Evolutionary conservation across 23 tunicate species (phyloP), one percentile per base, ranked within the genome.

Genomic region (Ascidia mentula): DNA sequence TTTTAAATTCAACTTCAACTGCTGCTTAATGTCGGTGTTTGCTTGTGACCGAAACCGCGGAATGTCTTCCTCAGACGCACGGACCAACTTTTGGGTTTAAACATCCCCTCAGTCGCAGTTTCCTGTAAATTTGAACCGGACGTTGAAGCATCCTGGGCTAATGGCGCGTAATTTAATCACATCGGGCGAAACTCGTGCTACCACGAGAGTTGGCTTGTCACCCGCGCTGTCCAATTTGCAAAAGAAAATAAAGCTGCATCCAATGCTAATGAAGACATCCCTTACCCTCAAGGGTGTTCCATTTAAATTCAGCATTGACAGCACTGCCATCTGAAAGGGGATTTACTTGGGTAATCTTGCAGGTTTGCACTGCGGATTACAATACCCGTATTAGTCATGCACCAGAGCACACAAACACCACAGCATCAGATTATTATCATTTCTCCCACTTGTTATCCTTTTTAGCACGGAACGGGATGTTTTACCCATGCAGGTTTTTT

Each of bases 141-240:
- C 7, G 22, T 9, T 20, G 65, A 53, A 53, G 13, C 12, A 28
- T 3, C 1, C 1, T 28, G 28, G 24, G 65, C 7, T 53, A 53
- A 53, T 53, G 65, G 65, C 65, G 24, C 13, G 7, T 53, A 53
- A 53, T 53, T 53, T 3, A 53, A 53, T 53, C 65, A 20, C 65
- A 20, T n/a, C n/a, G n/a, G n/a, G 13, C 13, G 24, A 6, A 28
- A 9, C 13, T 26, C 24, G 24, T 53, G 65, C 65, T 20, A 53
- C 65, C 28, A 53, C 13, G 7, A 26, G 2, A 28, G 65, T 53
- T 53, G 65, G 65, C 65, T 53, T 53, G 65, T 53, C 65, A 53
- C 65, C 65, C 65, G 28, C 1, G 65, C 65, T 53, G 65, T 53
- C 65, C 65, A 53, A 53, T 53, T 53, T 53, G 65, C 65, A 53